Base-by-base conservation (phyloP, 1,140 invertebrate genomes). In the Drosophila ercepeae region DNA sequence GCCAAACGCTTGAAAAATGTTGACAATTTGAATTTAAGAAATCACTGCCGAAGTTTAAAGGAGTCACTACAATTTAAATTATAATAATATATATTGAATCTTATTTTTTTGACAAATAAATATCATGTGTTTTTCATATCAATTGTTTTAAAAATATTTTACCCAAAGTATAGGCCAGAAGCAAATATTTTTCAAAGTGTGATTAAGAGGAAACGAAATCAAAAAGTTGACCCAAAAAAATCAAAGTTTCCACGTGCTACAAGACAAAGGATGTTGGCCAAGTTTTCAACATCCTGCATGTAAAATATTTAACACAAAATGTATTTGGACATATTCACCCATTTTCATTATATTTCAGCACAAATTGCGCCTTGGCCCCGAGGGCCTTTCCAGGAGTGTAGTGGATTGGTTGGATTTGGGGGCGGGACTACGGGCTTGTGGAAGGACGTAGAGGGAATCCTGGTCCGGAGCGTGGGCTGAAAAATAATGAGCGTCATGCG, bases 241-340 rank as follows among this genome's bases (percentile, higher is more conserved):
- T 60, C 48, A 64, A 71, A 75, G 77, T 61, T 78, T 58, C 32
- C 69, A 73, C 55, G 42, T 63, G 57, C 58, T 8, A 51, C 41
- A 53, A 55, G 58, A 82, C 68, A 82, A 82, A 74, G 72, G 75
- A 68, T 74, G 75, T 63, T 71, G 46, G 65, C 32, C 75, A 63
- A 75, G 57, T 76, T 70, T 76, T 54, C 49, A 51, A 34, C 32
- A 51, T 36, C 23, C 34, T 54, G 36, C 75, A 78, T 78, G 76
- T 74, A 64, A 82, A 82, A 83, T 82, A 82, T 77, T 82, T 74
- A 78, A 79, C 71, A 79, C 57, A 61, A 67, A 75, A 86, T 83
- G 46, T 83, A 58, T 58, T 83, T 77, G 21, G 46, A 50, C 23
- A 46, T 59, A 39, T 39, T 54, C 36, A 32, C 63, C 46, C 71